Evolutionary conservation across 1,140 invertebrate species (phyloP).

Genomic region (Drepana arcuata): DNA sequence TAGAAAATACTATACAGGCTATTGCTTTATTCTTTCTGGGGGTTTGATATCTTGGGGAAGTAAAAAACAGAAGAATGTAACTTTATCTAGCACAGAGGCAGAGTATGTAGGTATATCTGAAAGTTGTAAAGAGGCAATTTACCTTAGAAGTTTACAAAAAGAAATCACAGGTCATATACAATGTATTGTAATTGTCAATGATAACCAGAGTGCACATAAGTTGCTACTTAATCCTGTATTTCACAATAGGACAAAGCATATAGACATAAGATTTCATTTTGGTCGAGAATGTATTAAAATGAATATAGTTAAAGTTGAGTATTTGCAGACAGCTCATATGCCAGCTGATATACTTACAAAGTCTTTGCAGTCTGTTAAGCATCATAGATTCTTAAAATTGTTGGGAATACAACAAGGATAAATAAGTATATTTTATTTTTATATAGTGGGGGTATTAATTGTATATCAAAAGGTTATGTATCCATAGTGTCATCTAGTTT

Average conservation of each 20-base stretch:
- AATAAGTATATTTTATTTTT: background rate
- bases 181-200: constrained; percentile 1
- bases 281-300: constrained; percentile 2
- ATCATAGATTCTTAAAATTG: background rate
- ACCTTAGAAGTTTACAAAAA: constrained; percentile 1
- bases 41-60: constrained; percentile 1
- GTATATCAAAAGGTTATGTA: background rate
- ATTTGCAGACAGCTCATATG: constrained; percentile 1
- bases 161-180: constrained; percentile 2
- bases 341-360: constrained; percentile 1
- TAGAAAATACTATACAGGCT: constrained; percentile 1
- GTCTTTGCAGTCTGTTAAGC: background rate
- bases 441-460: background rate
- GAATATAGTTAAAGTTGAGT: constrained; percentile 6
- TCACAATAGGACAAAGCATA: constrained; percentile 6
- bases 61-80: background rate
- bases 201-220: constrained; percentile 1
- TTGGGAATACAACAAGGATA: background rate
- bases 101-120: constrained; percentile 1
- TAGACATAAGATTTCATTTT: constrained; percentile 6
- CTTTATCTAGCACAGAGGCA: background rate
- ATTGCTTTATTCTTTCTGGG: constrained; percentile 1
- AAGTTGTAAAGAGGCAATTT: constrained; percentile 3
- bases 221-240: constrained; percentile 4
- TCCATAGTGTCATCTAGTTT: no score